Evolutionary conservation across 2,113 vertebrate species (phyloP).

Genomic region (Oriolus oriolus): DNA sequence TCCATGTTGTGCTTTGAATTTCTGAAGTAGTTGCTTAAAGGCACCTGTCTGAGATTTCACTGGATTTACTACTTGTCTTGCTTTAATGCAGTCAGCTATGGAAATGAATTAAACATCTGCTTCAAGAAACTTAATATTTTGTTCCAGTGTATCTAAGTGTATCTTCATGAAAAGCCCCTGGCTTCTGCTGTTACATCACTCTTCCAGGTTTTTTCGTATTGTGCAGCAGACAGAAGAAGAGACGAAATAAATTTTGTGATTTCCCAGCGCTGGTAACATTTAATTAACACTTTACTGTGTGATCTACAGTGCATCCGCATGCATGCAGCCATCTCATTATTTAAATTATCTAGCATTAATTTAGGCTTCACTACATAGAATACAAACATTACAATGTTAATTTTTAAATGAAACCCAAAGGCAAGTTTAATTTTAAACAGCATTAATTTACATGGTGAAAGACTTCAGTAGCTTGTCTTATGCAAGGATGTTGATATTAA

Average conservation of each 20-base stretch:
- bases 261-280: background rate
- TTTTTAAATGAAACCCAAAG: slow-evolving; percentile 52
- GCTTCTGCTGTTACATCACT: background rate
- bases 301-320: background rate
- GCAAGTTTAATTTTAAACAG: slow-evolving; percentile 20
- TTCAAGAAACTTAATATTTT: background rate
- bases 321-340: background rate
- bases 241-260: background rate
- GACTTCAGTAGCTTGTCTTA: background rate
- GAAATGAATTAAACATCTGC: background rate
- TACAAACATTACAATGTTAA: slow-evolving; percentile 17
- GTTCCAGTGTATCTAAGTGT: background rate
- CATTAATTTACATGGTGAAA: slow-evolving; percentile 19
- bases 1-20: background rate
- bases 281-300: background rate
- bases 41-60: background rate
- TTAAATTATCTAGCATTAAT: background rate
- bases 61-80: background rate
- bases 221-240: background rate
- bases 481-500: slow-evolving; percentile 20
- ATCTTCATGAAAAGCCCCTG: background rate
- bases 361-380: background rate
- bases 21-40: background rate
- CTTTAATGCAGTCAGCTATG: background rate
- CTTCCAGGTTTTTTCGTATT: background rate